Evolutionary conservation across 2,888 invertebrate genomes (phyloP).

Genomic region (Rapana venosa): DNA sequence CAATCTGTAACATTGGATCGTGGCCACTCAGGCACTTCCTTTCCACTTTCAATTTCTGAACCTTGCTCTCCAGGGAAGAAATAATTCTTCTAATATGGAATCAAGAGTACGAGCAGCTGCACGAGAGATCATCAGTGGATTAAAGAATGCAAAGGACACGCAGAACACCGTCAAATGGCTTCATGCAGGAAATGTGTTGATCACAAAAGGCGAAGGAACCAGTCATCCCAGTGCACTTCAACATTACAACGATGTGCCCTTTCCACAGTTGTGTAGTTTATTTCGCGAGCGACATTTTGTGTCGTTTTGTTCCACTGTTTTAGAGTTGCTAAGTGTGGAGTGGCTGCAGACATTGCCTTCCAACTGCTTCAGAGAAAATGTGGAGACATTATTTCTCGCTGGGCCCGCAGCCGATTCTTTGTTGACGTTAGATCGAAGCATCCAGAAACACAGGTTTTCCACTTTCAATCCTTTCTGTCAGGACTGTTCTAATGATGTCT

Average conservation of each 20-base stretch:
- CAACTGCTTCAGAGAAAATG: conserved; percentile 9
- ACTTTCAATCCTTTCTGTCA: too few species aligned
- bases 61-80: too few species aligned
- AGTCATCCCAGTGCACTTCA: background rate
- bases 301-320: conserved; percentile 23
- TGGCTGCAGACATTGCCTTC: conserved; percentile 32
- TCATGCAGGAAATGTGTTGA: background rate
- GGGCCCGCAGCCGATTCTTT: conserved; percentile 32
- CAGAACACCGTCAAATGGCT: conserved; percentile 30
- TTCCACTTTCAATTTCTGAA: too few species aligned
- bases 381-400: conserved; percentile 25
- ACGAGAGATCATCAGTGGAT: conserved; percentile 28
- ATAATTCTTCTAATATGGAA: conserved; percentile 16
- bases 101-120: conserved; percentile 25
- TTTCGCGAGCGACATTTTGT: conserved; percentile 28
- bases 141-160: conserved; percentile 21
- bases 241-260: conserved; percentile 20
- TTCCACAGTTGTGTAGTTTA: background rate
- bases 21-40: too few species aligned
- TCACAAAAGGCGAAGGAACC: background rate
- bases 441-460: conserved; percentile 21
- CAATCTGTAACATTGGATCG: too few species aligned
- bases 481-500: too few species aligned
- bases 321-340: conserved; percentile 37
- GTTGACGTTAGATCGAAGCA: conserved; percentile 22